A percentile compares a stretch with the other conserved stretches of the same genome.
These are phyloP conservation scores for Yponomeuta sedellus DNA, from an alignment of 2,888 invertebrate genomes.

Conservation along the genomic window DNA sequence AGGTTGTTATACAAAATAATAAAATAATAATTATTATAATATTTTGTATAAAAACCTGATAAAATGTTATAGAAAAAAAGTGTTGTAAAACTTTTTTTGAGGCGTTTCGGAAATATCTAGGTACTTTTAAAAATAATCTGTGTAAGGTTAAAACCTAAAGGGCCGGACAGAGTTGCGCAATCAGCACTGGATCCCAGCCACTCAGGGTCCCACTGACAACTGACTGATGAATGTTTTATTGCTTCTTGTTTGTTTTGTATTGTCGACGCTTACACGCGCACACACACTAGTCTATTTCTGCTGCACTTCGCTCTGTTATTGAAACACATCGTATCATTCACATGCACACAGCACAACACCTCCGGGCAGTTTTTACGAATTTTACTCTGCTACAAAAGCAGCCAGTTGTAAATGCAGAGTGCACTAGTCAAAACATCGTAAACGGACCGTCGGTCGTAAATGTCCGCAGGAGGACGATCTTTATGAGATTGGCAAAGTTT, in stretches of 20 bases:
- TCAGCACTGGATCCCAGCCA: constrained; percentile 2
- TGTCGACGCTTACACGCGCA: background rate
- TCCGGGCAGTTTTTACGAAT: background rate
- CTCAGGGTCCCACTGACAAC: constrained; percentile 10
- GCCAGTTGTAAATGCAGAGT: background rate
- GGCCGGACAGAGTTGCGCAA: constrained; percentile 5
- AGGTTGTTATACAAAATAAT: too few species aligned
- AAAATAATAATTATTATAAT: too few species aligned
- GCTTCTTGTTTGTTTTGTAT: constrained; percentile 34
- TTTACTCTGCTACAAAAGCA: too few species aligned
- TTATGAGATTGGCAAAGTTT: background rate
- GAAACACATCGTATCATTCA: background rate
- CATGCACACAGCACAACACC: background rate
- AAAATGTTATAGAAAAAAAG: too few species aligned
- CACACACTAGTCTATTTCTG: background rate
- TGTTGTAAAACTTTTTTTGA: too few species aligned
- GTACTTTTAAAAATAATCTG: too few species aligned
- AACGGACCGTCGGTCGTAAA: background rate
- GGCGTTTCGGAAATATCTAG: too few species aligned
- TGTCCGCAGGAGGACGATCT: background rate
- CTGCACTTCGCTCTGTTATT: constrained; percentile 5
- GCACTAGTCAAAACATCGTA: background rate
- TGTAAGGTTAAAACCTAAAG: background rate
- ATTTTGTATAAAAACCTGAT: too few species aligned
- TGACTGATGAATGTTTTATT: constrained; percentile 72